A percentile compares a stretch with the other conserved stretches of the same genome.
These are phyloP conservation scores for Odontamblyopus rebecca DNA, from an alignment of 2,797 vertebrate genomes.

Conservation along the genomic window DNA sequence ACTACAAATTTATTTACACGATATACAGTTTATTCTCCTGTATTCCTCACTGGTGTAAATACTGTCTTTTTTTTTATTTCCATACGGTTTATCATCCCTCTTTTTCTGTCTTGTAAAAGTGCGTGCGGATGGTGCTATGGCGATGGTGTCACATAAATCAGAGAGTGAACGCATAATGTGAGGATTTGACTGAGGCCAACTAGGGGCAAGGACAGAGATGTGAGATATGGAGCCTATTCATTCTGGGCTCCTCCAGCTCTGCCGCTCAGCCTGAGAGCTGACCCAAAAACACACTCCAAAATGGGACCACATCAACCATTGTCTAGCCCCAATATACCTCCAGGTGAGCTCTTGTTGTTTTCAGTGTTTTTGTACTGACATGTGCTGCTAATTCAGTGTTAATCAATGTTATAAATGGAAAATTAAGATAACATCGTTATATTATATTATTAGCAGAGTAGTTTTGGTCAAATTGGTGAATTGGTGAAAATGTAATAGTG, in stretches of 20 bases:
- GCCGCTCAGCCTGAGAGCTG: constrained; percentile 38
- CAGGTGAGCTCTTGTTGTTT: not conserved
- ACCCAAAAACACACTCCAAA: constrained; percentile 59
- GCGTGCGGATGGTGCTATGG: constrained; percentile 46
- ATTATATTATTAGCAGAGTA: too few species aligned
- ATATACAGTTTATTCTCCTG: constrained; percentile 19
- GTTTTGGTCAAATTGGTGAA: too few species aligned
- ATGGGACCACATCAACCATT: constrained; percentile 30
- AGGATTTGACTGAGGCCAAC: constrained; percentile 67
- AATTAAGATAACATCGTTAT: too few species aligned
- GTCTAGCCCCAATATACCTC: not conserved
- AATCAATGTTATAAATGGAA: too few species aligned
- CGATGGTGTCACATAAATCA: constrained; percentile 63
- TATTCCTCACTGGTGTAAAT: constrained; percentile 19
- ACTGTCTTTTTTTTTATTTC: constrained; percentile 14
- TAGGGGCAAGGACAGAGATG: constrained; percentile 54
- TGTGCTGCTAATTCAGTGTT: too few species aligned
- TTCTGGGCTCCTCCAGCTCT: constrained; percentile 45
- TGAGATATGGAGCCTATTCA: constrained; percentile 65
- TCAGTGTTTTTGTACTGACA: too few species aligned
- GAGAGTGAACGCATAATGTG: constrained; percentile 56
- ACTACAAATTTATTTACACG: constrained; percentile 32
- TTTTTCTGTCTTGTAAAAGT: constrained; percentile 40
- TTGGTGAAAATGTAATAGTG: too few species aligned
- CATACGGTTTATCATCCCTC: constrained; percentile 22